Conservation (phyloP, 2,888 invertebrate genomes). For the Copidosoma aretas region DNA sequence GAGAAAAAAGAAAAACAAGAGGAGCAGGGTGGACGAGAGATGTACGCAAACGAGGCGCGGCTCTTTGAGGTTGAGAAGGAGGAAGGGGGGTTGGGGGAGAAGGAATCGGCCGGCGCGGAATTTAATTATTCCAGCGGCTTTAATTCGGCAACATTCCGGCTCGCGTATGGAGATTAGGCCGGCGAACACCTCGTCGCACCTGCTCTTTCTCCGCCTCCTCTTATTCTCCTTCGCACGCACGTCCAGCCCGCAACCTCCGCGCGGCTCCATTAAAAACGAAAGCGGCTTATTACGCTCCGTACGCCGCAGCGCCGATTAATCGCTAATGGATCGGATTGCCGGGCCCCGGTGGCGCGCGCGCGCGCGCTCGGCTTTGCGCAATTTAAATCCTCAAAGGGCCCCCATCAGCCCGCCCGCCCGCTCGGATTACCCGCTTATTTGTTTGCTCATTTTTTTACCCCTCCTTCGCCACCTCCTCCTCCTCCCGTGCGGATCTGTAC, state of each 20-base stretch:
- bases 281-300: constrained; percentile 37
- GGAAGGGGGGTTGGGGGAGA: constrained; percentile 16
- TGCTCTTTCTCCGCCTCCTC: constrained; percentile 11
- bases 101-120: constrained; percentile 27
- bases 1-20: constrained; percentile 17
- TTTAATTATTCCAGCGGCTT: constrained; percentile 40
- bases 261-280: constrained; percentile 34
- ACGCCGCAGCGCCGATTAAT: constrained; percentile 24
- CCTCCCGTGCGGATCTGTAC: neutral
- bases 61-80: constrained; percentile 22
- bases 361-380: constrained; percentile 1
- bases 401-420: too few species aligned
- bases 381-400: constrained; percentile 7
- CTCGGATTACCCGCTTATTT: too few species aligned
- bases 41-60: constrained; percentile 20
- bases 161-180: constrained; percentile 39
- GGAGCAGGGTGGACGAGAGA: too few species aligned
- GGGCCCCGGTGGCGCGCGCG: neutral
- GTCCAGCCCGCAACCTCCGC: neutral
- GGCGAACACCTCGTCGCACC: constrained; percentile 30
- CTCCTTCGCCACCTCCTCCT: neutral
- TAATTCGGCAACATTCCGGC: constrained; percentile 40
- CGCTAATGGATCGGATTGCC: constrained; percentile 37
- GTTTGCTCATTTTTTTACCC: neutral
- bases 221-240: neutral